phyloP scores from a whole-genome alignment of 2,797 vertebrate species.

The Hybognathus amarus region DNA sequence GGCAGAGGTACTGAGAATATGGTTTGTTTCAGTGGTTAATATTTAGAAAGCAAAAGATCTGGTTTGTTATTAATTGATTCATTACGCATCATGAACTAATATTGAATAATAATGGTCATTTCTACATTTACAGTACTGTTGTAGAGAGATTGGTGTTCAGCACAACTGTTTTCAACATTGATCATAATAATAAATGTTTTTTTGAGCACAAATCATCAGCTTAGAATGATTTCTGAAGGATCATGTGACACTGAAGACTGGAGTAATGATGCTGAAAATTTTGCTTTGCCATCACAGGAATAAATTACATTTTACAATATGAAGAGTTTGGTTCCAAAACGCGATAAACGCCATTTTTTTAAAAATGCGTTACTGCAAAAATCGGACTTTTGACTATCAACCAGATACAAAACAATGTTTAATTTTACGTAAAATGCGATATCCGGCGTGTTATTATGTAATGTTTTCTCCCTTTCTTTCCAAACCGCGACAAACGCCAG shows the following conservation, averaged over 20 bases:
- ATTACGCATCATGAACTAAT: background rate
- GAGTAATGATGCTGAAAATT: background rate
- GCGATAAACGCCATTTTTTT: too few relatives aligned
- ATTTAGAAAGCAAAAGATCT: background rate
- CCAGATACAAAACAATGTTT: too few relatives aligned
- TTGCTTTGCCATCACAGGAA: background rate
- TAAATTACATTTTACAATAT: background rate
- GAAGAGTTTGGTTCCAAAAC: too few relatives aligned
- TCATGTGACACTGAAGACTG: background rate
- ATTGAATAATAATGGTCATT: background rate
- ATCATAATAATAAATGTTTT: background rate
- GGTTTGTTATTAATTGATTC: background rate
- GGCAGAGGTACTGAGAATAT: constrained; percentile 80
- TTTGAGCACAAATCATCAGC: background rate
- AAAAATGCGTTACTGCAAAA: too few relatives aligned
- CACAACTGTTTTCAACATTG: background rate
- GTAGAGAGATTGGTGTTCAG: background rate
- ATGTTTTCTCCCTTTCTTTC: too few relatives aligned
- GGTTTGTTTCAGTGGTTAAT: background rate
- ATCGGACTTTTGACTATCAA: too few relatives aligned
- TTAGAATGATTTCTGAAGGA: background rate
- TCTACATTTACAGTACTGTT: background rate
- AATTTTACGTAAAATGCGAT: too few relatives aligned
- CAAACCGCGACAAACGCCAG: too few relatives aligned
- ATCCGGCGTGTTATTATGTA: too few relatives aligned